Base-by-base conservation (phyloP, 2,888 invertebrate genomes). In the Synanthedon vespiformis region DNA sequence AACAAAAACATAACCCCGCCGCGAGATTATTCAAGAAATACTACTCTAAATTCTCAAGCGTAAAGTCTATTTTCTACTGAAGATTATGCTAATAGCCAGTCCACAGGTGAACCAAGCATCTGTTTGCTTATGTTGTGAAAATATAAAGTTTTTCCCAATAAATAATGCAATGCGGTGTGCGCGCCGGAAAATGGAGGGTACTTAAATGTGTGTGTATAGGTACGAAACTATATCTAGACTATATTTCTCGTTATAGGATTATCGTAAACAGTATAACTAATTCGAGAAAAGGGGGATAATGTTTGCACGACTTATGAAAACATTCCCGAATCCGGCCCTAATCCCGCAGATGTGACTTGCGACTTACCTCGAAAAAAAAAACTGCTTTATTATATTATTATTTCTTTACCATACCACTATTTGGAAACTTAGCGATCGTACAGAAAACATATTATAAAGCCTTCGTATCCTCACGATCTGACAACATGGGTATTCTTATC, bases 131-230 rank as follows among this genome's bases (percentile, higher is more conserved):
- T 82, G 77, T 80, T 78, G 74, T 72, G 77, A 74, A 79, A 81
- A 81, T 80, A 80, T 75, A 79, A 80, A 83, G 78, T 80, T 82
- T 80, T 81, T 73, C 72, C 76, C 80, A 83, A 84, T 84, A 85
- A 84, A 84, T 84, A 85, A 84, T 85, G 82, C 82, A 84, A 73
- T 74, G 61, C 61, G 60, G 60, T 53, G 60, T 53, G 52, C 53
- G 52, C 53, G 50, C 14, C 51, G 54, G 54, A 53, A 52, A 48
- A 48, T 16, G 2, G 22, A 51, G 52, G 49, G 53, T 52, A n/a
- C n/a, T n/a, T n/a, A 55, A 54, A 55, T 53, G n/a, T n/a, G 55
- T 57, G 56, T 54, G 22, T 22, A 5, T 22, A 22, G 2, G 52
- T 52, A 54, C 53, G 52, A 54, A 55, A 55, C 53, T n/a, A n/a